Conservation (phyloP, 2,113 vertebrate species). For the Turdus rufiventris region DNA sequence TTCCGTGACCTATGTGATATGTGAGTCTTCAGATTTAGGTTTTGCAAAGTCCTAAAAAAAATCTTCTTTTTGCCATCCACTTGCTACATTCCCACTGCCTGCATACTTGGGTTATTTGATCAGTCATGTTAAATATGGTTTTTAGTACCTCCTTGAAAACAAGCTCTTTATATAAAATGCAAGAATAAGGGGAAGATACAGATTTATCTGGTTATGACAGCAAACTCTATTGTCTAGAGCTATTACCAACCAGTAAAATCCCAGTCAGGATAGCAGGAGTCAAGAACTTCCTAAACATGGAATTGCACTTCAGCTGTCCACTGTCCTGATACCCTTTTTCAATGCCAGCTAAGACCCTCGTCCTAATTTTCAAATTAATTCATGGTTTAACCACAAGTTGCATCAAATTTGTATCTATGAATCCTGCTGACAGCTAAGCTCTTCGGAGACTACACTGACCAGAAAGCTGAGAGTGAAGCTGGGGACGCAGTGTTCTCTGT, state of each 20-base stretch:
- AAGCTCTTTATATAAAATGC: background rate
- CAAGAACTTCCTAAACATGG: background rate
- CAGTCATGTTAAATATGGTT: background rate
- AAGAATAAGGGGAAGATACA: background rate
- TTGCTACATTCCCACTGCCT: background rate
- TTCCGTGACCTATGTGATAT: slow-evolving; percentile 20
- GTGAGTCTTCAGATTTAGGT: background rate
- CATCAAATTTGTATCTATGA: slow-evolving; percentile 1
- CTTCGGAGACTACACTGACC: background rate
- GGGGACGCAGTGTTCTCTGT: background rate
- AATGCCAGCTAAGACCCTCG: background rate
- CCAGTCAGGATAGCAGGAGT: background rate
- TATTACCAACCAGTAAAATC: background rate
- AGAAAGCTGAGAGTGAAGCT: background rate
- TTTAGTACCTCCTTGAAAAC: background rate
- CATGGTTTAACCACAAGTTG: background rate
- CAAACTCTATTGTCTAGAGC: background rate
- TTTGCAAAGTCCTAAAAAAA: slow-evolving; percentile 34
- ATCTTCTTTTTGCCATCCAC: background rate
- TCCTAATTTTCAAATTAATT: slow-evolving; percentile 30
- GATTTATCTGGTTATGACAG: background rate
- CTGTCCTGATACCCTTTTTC: background rate
- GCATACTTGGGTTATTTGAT: background rate
- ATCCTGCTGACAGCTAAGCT: slow-evolving; percentile 23
- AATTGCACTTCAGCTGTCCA: background rate